Percentiles rank a stretch among this genome's conserved stretches.
These are phyloP conservation scores for Aphaenogaster floridana DNA, from an alignment of 1,140 invertebrate species.

Conservation along the genomic window DNA sequence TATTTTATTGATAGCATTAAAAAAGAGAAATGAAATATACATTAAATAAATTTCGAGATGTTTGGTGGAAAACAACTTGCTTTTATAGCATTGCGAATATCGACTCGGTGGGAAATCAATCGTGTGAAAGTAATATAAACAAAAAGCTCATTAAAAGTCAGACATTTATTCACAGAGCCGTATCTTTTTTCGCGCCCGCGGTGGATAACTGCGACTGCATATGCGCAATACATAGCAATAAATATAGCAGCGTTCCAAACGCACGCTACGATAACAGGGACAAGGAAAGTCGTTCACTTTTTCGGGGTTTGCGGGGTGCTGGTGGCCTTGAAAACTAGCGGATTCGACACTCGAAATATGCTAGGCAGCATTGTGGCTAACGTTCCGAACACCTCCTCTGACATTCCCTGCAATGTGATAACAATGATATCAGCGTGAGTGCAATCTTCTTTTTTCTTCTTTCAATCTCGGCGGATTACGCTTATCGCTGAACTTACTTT, in stretches of 20 bases:
- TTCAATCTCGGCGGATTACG: not conserved
- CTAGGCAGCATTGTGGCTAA: constrained; percentile 95
- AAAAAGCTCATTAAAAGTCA: constrained; percentile 63
- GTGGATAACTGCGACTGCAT: constrained; percentile 35
- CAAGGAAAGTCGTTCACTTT: constrained; percentile 78
- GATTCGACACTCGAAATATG: constrained; percentile 97
- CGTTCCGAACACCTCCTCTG: constrained; percentile 94
- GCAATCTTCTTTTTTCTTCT: constrained; percentile 19
- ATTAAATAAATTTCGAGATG: not conserved
- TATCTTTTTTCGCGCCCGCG: constrained; percentile 56
- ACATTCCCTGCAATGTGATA: constrained; percentile 91
- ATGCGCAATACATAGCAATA: constrained; percentile 64
- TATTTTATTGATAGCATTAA: constrained; percentile 17
- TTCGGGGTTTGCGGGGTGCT: constrained; percentile 85
- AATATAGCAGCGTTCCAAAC: constrained; percentile 67
- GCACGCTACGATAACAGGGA: constrained; percentile 38
- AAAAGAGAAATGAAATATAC: not conserved
- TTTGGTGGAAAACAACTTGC: not conserved
- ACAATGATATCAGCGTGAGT: not conserved
- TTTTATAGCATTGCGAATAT: constrained; percentile 3
- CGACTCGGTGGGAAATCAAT: constrained; percentile 25
- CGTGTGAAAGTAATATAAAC: constrained; percentile 68
- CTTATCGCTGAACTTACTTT: constrained; percentile 86
- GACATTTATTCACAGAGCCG: constrained; percentile 67
- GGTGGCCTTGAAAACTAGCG: constrained; percentile 90